Conservation (phyloP, 23 tunicate genomes). For the Trididemnum clinides region DNA sequence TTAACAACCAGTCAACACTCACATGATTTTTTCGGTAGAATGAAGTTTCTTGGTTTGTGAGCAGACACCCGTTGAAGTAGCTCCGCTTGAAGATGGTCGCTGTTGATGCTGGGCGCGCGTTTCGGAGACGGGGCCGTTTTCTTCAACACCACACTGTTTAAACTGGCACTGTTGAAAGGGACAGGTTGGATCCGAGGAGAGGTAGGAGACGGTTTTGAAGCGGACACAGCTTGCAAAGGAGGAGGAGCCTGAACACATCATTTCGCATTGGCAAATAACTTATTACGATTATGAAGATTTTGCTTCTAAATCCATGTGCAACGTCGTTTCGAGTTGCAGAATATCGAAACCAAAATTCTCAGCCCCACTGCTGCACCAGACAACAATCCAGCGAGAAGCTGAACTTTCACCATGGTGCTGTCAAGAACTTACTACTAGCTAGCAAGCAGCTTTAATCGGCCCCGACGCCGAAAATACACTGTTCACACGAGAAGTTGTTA, state of each 20-base stretch:
- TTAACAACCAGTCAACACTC: conserved; percentile 1
- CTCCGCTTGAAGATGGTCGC: conserved; percentile 68
- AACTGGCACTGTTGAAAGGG: conserved; percentile 8
- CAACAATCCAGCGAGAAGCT: too few species aligned
- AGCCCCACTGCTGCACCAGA: too few species aligned
- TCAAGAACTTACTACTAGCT: too few species aligned
- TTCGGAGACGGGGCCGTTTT: not conserved
- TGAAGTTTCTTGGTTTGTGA: conserved; percentile 65
- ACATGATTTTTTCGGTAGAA: conserved; percentile 73
- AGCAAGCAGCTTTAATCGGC: too few species aligned
- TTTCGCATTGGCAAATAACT: too few species aligned
- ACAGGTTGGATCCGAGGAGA: not conserved
- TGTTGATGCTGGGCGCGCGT: conserved; percentile 24
- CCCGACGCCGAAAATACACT: too few species aligned
- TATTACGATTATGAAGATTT: too few species aligned
- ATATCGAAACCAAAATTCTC: too few species aligned
- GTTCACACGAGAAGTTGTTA: too few species aligned
- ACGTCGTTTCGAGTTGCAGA: too few species aligned
- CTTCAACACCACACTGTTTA: conserved; percentile 21
- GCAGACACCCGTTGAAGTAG: conserved; percentile 61
- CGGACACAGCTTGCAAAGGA: not conserved
- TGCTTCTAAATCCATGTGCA: too few species aligned
- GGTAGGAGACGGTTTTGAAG: conserved; percentile 13
- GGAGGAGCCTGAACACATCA: conserved; percentile 27
- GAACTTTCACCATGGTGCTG: too few species aligned